These are phyloP conservation scores for Synergus gifuensis DNA, from an alignment of 2,888 invertebrate genomes.

Conservation along the genomic window DNA sequence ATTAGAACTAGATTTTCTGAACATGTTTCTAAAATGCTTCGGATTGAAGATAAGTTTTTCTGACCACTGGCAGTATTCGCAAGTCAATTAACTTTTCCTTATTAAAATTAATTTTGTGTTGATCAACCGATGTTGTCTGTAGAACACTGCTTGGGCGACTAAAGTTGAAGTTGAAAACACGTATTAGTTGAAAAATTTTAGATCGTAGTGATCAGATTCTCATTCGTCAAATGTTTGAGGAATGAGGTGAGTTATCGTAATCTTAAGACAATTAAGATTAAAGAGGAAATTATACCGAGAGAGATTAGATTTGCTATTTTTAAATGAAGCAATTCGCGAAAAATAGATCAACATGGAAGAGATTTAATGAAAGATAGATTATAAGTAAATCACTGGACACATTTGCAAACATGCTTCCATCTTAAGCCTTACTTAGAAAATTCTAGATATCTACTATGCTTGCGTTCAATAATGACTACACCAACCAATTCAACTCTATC, in stretches of 20 bases:
- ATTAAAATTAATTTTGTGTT: neutral
- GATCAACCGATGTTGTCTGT: neutral
- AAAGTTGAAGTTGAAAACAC: constrained; percentile 36
- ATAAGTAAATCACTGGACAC: constrained; percentile 45
- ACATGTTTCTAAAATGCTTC: neutral
- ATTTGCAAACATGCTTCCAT: constrained; percentile 70
- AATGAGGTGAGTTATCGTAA: constrained; percentile 46
- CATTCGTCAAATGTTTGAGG: neutral
- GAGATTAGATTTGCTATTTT: constrained; percentile 43
- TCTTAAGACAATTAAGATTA: constrained; percentile 48
- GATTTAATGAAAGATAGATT: constrained; percentile 30
- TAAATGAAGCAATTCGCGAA: constrained; percentile 43
- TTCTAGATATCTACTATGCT: constrained; percentile 65
- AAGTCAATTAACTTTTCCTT: constrained; percentile 56
- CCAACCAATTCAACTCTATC: neutral
- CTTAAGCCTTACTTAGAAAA: constrained; percentile 65
- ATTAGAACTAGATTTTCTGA: constrained; percentile 5
- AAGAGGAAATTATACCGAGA: constrained; percentile 39
- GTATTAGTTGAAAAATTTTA: constrained; percentile 23
- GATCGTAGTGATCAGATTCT: neutral
- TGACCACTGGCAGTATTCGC: constrained; percentile 52
- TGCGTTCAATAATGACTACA: constrained; percentile 54
- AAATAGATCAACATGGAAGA: constrained; percentile 38
- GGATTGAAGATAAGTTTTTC: neutral
- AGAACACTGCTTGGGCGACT: neutral